phyloP scores from a whole-genome alignment of 2,797 vertebrate genomes.

The Pangasius mekongensis region DNA sequence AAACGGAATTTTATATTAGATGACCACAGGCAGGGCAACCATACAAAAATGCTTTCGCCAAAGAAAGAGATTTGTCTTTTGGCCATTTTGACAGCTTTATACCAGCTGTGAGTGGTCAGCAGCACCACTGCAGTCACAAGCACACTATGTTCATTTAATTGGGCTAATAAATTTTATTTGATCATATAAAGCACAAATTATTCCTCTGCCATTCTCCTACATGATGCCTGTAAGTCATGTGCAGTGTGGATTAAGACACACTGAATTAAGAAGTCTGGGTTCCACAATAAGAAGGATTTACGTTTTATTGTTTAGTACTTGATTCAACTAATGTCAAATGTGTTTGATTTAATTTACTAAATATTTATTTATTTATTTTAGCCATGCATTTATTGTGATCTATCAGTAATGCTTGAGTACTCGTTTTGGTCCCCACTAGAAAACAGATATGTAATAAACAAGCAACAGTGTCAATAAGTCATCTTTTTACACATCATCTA shows the following conservation, averaged over 20 bases:
- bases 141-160: neutral
- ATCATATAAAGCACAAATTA: neutral
- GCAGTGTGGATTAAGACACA: neutral
- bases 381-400: neutral
- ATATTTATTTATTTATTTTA: neutral
- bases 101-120: neutral
- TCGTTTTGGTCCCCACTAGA: neutral
- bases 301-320: neutral
- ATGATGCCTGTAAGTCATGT: neutral
- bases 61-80: neutral
- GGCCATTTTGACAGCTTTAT: neutral
- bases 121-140: neutral
- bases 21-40: neutral
- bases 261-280: neutral
- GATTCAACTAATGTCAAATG: neutral
- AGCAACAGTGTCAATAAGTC: neutral
- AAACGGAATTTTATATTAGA: neutral
- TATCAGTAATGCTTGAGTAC: neutral
- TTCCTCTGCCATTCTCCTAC: no score
- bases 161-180: neutral
- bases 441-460: neutral
- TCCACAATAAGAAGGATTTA: neutral
- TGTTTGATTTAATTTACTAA: neutral
- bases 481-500: neutral
- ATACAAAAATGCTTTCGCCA: neutral